These are phyloP conservation scores for Pipistrellus nathusii DNA, from an alignment of 2,797 vertebrate genomes.

Conservation along the genomic window DNA sequence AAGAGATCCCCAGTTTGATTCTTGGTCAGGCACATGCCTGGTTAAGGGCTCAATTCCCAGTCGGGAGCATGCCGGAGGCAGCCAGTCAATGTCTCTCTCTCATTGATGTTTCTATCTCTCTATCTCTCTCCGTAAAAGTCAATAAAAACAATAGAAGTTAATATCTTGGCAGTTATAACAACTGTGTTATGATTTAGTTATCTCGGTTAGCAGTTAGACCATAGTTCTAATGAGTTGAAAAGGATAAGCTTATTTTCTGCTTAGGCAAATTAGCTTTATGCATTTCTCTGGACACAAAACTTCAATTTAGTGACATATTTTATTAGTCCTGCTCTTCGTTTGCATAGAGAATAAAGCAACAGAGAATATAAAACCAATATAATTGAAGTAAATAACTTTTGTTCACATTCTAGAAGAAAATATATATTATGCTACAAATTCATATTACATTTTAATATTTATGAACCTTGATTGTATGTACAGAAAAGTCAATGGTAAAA, in stretches of 20 bases:
- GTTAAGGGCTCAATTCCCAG: too few species aligned
- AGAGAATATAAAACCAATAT: neutral
- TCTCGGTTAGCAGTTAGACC: neutral
- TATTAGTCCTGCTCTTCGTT: neutral
- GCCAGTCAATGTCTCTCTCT: too few species aligned
- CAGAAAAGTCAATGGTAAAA: neutral
- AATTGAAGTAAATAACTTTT: neutral
- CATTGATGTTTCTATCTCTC: too few species aligned
- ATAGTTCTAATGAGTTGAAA: neutral
- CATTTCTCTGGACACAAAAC: neutral
- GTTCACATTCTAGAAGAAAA: slow-evolving; percentile 14
- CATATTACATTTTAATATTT: slow-evolving; percentile 20
- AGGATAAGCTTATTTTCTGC: neutral
- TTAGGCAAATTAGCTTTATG: neutral
- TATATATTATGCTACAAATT: neutral
- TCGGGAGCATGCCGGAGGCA: too few species aligned
- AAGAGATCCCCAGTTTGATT: too few species aligned
- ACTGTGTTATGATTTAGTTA: neutral
- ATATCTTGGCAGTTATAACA: neutral
- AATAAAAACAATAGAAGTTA: neutral
- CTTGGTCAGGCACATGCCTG: too few species aligned
- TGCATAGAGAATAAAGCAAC: neutral
- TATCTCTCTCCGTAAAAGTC: too few species aligned
- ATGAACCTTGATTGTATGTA: neutral
- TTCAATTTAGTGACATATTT: slow-evolving; percentile 1